Percentiles rank a stretch among this genome's conserved stretches.
Evolutionary conservation across 2,113 vertebrate genomes (phyloP).

Genomic region (Hydropotes inermis): DNA sequence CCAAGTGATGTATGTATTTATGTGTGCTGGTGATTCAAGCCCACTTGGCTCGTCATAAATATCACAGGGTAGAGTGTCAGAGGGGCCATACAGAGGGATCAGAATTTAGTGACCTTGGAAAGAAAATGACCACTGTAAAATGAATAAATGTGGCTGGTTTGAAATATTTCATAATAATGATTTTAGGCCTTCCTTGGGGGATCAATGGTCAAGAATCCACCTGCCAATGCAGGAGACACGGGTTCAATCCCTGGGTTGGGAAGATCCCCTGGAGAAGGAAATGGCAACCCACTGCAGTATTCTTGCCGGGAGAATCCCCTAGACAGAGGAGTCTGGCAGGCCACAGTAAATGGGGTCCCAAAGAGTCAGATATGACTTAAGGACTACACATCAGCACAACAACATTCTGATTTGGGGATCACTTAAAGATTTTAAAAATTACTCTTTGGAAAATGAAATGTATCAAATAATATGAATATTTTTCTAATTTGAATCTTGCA

Average conservation of each 20-base stretch:
- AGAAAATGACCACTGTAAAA: neutral
- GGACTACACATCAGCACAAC: neutral
- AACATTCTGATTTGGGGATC: neutral
- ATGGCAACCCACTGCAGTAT: neutral
- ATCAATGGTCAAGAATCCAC: neutral
- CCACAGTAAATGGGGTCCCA: neutral
- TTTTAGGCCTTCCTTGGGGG: neutral
- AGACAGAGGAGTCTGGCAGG: neutral
- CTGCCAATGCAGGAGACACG: neutral
- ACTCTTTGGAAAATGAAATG: neutral
- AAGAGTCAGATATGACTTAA: neutral
- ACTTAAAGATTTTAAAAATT: neutral
- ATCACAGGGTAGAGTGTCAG: neutral
- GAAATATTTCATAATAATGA: neutral
- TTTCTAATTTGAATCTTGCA: slow-evolving; percentile 4
- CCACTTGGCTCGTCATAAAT: neutral
- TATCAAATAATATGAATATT: neutral
- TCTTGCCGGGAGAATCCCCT: neutral
- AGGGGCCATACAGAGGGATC: neutral
- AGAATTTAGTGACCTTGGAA: neutral
- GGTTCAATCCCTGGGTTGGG: neutral
- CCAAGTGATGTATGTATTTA: neutral
- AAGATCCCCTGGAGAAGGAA: neutral
- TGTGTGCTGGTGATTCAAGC: neutral
- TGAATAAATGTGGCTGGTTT: neutral